A percentile compares a stretch with the other conserved stretches of the same genome.
phyloP scores from a whole-genome alignment of 2,888 invertebrate genomes.

The Sinotaia quadrata region DNA sequence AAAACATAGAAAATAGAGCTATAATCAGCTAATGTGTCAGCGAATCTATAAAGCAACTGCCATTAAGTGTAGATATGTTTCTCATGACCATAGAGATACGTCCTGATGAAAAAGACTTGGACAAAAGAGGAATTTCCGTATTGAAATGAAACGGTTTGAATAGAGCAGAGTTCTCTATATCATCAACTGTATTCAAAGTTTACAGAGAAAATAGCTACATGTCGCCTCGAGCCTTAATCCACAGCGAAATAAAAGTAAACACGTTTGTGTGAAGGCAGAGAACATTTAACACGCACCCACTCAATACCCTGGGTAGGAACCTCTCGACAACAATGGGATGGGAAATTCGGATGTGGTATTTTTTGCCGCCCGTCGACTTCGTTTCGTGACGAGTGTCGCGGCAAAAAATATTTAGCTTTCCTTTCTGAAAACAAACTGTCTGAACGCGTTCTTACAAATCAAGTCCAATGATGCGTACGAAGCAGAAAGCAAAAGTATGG shows the following conservation, averaged over 20 bases:
- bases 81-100: too few relatives aligned
- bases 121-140: background rate
- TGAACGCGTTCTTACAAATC: background rate
- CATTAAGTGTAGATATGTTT: too few relatives aligned
- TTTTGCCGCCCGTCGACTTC: slow-evolving; percentile 12
- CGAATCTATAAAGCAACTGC: too few relatives aligned
- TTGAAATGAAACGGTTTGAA: background rate
- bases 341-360: slow-evolving; percentile 5
- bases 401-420: slow-evolving; percentile 19
- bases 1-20: too few relatives aligned
- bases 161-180: background rate
- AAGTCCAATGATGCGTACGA: background rate
- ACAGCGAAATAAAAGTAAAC: slow-evolving; percentile 9
- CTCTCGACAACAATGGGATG: slow-evolving; percentile 19
- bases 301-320: slow-evolving; percentile 11
- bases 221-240: slow-evolving; percentile 9
- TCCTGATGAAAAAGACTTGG: background rate
- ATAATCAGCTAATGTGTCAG: too few relatives aligned
- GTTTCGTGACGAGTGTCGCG: background rate
- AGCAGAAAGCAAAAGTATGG: background rate
- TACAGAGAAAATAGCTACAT: slow-evolving; percentile 20
- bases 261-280: slow-evolving; percentile 3
- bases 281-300: slow-evolving; percentile 9
- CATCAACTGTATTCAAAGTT: background rate
- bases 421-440: slow-evolving; percentile 25